phyloP scores from a whole-genome alignment of 2,113 vertebrate species.

The Nannobrachium achirus region DNA sequence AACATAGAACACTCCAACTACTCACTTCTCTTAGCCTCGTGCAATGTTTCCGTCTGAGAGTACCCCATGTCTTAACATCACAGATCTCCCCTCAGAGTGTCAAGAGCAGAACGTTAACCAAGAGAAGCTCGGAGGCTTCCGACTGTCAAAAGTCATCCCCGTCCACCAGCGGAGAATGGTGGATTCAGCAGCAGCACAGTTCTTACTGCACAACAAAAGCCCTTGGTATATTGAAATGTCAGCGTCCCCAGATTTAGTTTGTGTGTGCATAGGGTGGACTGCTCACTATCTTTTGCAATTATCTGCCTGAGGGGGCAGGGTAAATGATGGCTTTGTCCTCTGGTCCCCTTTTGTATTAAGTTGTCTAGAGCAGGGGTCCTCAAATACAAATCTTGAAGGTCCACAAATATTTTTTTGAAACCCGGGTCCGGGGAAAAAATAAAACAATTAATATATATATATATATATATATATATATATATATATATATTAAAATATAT shows the following conservation, averaged over 20 bases:
- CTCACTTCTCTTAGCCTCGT: not conserved
- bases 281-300: conserved; percentile 80
- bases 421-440: too few species aligned
- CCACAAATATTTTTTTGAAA: too few species aligned
- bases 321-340: conserved; percentile 83
- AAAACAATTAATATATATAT: too few species aligned
- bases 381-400: too few species aligned
- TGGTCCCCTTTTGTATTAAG: conserved; percentile 75
- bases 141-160: conserved; percentile 66
- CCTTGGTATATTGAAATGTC: conserved; percentile 72
- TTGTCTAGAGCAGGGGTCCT: too few species aligned
- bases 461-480: too few species aligned
- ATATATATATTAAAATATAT: too few species aligned
- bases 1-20: not conserved
- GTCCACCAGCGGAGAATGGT: conserved; percentile 51
- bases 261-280: conserved; percentile 73
- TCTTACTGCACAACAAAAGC: conserved; percentile 68
- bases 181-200: conserved; percentile 43
- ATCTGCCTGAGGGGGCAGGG: conserved; percentile 82
- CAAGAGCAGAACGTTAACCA: conserved; percentile 19
- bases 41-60: too few species aligned
- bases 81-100: conserved; percentile 17
- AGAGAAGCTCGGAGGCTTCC: conserved; percentile 41
- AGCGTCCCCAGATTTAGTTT: conserved; percentile 75
- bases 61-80: conserved; percentile 21